Percentiles rank a stretch among this genome's conserved stretches.
These are phyloP conservation scores for Omphaloscelis lunosa DNA, from an alignment of 2,888 invertebrate genomes.

Conservation along the genomic window DNA sequence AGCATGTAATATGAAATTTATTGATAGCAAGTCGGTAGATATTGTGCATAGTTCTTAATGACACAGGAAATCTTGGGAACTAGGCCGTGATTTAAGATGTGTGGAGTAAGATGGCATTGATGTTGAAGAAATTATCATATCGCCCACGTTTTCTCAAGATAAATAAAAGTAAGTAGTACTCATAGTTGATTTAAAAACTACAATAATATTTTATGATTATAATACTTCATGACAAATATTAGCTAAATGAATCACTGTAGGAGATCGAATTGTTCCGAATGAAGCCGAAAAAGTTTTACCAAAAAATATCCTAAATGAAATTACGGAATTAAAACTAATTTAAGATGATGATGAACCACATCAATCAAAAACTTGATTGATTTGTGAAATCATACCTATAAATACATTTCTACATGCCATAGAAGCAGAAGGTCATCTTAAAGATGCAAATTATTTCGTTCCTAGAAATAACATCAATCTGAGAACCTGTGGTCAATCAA, in stretches of 20 bases:
- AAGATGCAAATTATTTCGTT: constrained; percentile 46
- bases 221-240: constrained; percentile 4
- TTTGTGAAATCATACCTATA: constrained; percentile 43
- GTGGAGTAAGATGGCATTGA: constrained; percentile 38
- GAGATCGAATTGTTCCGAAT: not conserved
- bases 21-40: constrained; percentile 55
- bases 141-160: constrained; percentile 50
- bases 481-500: constrained; percentile 41
- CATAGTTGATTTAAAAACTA: constrained; percentile 34
- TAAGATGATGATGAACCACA: constrained; percentile 16
- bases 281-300: not conserved
- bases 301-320: constrained; percentile 11
- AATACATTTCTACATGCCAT: constrained; percentile 13
- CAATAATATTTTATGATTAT: constrained; percentile 35
- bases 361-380: constrained; percentile 55
- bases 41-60: constrained; percentile 65
- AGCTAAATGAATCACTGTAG: constrained; percentile 8
- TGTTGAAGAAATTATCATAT: constrained; percentile 53
- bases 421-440: constrained; percentile 18
- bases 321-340: constrained; percentile 17
- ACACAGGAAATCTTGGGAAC: constrained; percentile 64
- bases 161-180: constrained; percentile 47
- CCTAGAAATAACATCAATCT: constrained; percentile 28
- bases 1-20: constrained; percentile 61
- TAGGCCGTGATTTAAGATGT: constrained; percentile 59